A percentile compares a stretch with the other conserved stretches of the same genome.
Evolutionary conservation across 2,888 invertebrate species (phyloP).

Genomic region (Metallyticus violacea): DNA sequence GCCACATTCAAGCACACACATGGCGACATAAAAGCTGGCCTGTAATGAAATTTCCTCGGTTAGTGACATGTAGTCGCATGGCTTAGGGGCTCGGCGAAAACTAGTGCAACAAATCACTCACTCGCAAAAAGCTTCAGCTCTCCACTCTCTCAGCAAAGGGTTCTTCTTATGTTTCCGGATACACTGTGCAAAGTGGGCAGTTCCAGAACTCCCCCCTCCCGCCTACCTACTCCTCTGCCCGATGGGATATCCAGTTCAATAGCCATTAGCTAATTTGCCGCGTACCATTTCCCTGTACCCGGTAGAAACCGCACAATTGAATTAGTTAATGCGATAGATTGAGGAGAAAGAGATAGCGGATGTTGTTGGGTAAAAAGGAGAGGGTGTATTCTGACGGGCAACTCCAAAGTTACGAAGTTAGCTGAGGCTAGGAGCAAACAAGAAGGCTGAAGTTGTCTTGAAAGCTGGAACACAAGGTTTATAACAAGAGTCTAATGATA

Average conservation of each 20-base stretch:
- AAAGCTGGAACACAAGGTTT: background rate
- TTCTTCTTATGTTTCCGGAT: background rate
- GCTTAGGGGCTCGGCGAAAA: background rate
- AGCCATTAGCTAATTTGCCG: constrained; percentile 14
- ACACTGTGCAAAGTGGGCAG: background rate
- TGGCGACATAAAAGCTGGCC: background rate
- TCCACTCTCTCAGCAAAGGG: too few species aligned
- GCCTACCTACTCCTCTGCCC: background rate
- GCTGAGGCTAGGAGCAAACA: background rate
- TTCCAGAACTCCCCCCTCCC: too few species aligned
- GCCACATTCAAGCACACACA: too few species aligned
- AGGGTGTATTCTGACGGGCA: background rate
- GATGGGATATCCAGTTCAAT: constrained; percentile 1
- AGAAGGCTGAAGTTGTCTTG: background rate
- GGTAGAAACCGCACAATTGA: constrained; percentile 12
- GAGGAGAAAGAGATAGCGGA: background rate
- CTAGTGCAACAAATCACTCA: background rate
- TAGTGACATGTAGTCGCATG: background rate
- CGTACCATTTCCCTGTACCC: constrained; percentile 10
- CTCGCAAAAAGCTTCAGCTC: background rate
- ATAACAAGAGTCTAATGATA: background rate
- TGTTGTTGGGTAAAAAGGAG: background rate
- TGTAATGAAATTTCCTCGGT: background rate
- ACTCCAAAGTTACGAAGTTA: background rate
- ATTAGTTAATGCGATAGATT: constrained; percentile 16